These are phyloP conservation scores for Colossoma macropomum DNA, from an alignment of 2,113 vertebrate species.

Conservation along the genomic window DNA sequence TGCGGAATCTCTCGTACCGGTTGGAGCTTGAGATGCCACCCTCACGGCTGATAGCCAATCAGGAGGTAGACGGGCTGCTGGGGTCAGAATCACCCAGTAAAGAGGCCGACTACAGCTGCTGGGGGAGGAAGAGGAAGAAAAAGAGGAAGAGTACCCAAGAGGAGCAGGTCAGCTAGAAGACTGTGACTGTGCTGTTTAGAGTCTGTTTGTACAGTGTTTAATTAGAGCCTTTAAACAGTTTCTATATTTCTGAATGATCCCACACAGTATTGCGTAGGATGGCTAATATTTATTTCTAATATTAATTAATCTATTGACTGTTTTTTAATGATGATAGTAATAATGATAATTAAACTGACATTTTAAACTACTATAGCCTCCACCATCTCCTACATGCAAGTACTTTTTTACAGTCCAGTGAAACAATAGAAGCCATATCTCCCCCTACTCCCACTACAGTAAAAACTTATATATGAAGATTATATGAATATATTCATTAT, in stretches of 20 bases:
- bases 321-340: no score
- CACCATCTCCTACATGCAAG: no score
- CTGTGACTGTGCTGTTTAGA: not conserved
- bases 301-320: no score
- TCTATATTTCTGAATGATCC: not conserved
- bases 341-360: no score
- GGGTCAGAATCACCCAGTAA: conserved; percentile 90
- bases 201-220: not conserved
- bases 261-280: no score
- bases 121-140: conserved; percentile 97
- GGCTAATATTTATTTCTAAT: no score
- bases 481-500: no score
- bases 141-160: conserved; percentile 90
- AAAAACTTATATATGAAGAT: no score
- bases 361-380: no score
- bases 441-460: not conserved
- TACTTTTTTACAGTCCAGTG: no score
- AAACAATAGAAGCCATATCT: no score
- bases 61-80: conserved; percentile 89
- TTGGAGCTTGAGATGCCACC: conserved; percentile 94
- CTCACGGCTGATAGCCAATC: conserved; percentile 83
- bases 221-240: not conserved
- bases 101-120: conserved; percentile 92
- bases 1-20: conserved; percentile 95
- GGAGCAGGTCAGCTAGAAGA: conserved; percentile 82